These are phyloP conservation scores for Halcyon senegalensis DNA, from an alignment of 2,113 vertebrate species.

Conservation along the genomic window DNA sequence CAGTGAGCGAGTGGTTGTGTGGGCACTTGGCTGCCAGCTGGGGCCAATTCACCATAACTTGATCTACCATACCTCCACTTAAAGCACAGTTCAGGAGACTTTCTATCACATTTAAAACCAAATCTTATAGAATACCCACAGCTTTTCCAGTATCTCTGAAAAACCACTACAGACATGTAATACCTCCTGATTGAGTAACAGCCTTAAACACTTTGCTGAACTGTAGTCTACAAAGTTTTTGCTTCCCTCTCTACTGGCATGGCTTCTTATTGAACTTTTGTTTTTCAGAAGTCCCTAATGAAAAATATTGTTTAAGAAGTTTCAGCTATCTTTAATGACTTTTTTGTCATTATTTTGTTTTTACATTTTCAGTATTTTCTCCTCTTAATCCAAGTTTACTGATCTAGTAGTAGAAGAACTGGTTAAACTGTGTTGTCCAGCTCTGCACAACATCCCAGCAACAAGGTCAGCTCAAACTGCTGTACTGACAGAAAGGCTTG, in stretches of 20 bases:
- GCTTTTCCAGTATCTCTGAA: background rate
- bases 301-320: background rate
- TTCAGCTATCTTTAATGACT: background rate
- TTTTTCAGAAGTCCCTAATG: background rate
- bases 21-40: background rate
- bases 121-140: background rate
- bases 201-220: background rate
- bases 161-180: background rate
- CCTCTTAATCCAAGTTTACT: background rate
- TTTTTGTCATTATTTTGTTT: background rate
- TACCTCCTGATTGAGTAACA: too few species aligned
- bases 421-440: background rate
- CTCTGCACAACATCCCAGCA: background rate
- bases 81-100: background rate
- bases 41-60: background rate
- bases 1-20: fast-evolving
- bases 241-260: background rate
- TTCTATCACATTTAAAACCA: background rate
- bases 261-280: background rate
- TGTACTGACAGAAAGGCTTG: background rate
- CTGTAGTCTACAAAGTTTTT: background rate
- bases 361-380: background rate
- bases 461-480: background rate
- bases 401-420: background rate
- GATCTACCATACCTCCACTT: background rate